These are phyloP conservation scores for Intellagama lesueurii DNA, from an alignment of 2,797 vertebrate genomes.

Conservation along the genomic window DNA sequence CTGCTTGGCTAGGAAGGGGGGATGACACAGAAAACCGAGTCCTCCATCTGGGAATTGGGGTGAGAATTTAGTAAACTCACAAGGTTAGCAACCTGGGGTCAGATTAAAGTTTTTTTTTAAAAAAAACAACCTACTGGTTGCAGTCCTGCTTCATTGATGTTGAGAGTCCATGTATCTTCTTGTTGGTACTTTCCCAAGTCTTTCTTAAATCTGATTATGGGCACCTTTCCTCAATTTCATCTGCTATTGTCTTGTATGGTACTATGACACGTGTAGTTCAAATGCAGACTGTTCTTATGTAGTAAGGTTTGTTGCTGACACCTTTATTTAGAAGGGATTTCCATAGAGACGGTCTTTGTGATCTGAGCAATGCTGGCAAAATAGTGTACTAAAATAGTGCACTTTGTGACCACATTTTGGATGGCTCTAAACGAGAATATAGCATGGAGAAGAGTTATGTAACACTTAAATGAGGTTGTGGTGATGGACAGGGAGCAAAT, in stretches of 20 bases:
- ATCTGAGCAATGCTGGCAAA: neutral
- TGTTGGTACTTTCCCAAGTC: neutral
- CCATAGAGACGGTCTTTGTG: neutral
- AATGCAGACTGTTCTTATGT: neutral
- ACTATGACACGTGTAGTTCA: neutral
- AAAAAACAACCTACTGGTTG: too few relatives aligned
- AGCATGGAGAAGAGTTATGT: neutral
- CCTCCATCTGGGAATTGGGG: too few relatives aligned
- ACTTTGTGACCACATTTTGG: neutral
- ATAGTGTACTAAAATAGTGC: neutral
- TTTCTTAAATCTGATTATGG: neutral
- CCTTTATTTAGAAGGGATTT: neutral
- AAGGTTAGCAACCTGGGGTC: too few relatives aligned
- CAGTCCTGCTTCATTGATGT: too few relatives aligned
- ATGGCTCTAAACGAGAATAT: neutral
- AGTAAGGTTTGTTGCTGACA: neutral
- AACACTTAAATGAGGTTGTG: neutral
- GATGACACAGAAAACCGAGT: too few relatives aligned
- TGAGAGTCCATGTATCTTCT: too few relatives aligned
- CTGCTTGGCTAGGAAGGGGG: too few relatives aligned
- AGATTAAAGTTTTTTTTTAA: too few relatives aligned
- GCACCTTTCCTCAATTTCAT: neutral
- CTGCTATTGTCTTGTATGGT: neutral
- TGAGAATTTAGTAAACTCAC: too few relatives aligned
- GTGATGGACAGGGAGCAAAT: neutral